Evolutionary conservation across 1,140 invertebrate genomes (phyloP), one percentile per base, ranked within the genome.

Genomic region (Tyrophagus putrescentiae): DNA sequence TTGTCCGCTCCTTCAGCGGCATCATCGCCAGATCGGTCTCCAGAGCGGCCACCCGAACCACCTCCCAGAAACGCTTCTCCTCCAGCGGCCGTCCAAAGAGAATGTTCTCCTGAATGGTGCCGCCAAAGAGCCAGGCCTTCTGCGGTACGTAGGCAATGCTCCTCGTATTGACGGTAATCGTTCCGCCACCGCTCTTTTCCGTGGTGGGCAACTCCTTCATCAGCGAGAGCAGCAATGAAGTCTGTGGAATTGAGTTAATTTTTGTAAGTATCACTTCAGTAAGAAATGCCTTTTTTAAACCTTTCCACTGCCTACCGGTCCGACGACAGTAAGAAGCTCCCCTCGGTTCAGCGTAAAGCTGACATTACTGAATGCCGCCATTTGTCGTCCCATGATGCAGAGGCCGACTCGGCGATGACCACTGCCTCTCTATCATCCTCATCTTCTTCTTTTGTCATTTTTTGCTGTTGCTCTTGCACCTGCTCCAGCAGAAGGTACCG

Each of bases 81-180:
- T 65, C 61, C 16, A 34, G 48, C n/a, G 60, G 61, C 3, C 29
- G 27, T 18, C 64, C 64, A 41, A 64, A 64, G 21, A 65, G 50
- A 3, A 64, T 57, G 34, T 67, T 65, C 33, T 66, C 65, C 52
- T 48, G 33, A 5, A 65, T 18, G 18, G 62, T 65, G 18, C 36
- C 61, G 13, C 39, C 36, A 42, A 67, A 66, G 23, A 64, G 54
- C 64, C 64, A 65, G 13, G 18, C 63, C 64, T 65, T 82, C 74
- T 0, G 82, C 76, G 65, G 88, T 11, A 85, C 82, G 71, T 93
- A 96, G 0, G 86, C 84, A 6, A 94, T 72, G 32, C 75, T 81
- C n/a, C n/a, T n/a, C n/a, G n/a, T n/a, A n/a, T n/a, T n/a, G 21
- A 90, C 90, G 42, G 78, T 77, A 0, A 90, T 73, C 48, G 77